Evolutionary conservation across 2,888 invertebrate genomes (phyloP).

Genomic region (Melinopterus prodromus): DNA sequence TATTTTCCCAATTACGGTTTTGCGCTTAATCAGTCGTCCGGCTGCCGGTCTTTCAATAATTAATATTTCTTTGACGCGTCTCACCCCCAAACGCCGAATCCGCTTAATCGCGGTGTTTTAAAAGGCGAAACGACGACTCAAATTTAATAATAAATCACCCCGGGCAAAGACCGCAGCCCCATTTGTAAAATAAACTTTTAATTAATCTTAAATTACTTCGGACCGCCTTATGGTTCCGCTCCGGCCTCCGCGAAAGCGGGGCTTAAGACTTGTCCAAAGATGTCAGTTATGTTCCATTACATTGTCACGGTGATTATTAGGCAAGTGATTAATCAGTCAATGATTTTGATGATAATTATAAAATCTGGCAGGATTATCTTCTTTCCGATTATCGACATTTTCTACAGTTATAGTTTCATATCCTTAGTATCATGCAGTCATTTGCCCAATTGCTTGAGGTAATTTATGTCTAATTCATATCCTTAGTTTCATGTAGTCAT

Average conservation of each 20-base stretch:
- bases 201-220: constrained; percentile 25
- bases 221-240: not conserved
- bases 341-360: not conserved
- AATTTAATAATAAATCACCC: constrained; percentile 24
- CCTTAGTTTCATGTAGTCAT: too few species aligned
- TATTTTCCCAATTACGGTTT: not conserved
- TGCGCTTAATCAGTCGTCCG: constrained; percentile 4
- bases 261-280: not conserved
- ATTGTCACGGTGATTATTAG: not conserved
- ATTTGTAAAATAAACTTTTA: constrained; percentile 23
- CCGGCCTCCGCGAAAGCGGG: not conserved
- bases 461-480: too few species aligned
- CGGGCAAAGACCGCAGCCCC: constrained; percentile 13
- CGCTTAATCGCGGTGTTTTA: constrained; percentile 16
- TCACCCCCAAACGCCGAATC: constrained; percentile 5
- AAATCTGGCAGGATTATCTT: not conserved
- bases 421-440: too few species aligned
- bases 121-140: constrained; percentile 17
- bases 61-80: not conserved
- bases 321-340: not conserved
- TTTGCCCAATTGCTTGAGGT: too few species aligned
- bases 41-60: not conserved
- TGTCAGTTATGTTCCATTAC: not conserved
- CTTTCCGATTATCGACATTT: not conserved
- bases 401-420: too few species aligned